These are phyloP conservation scores for Leptatherina wallacei DNA, from an alignment of 2,797 vertebrate species.

Conservation along the genomic window DNA sequence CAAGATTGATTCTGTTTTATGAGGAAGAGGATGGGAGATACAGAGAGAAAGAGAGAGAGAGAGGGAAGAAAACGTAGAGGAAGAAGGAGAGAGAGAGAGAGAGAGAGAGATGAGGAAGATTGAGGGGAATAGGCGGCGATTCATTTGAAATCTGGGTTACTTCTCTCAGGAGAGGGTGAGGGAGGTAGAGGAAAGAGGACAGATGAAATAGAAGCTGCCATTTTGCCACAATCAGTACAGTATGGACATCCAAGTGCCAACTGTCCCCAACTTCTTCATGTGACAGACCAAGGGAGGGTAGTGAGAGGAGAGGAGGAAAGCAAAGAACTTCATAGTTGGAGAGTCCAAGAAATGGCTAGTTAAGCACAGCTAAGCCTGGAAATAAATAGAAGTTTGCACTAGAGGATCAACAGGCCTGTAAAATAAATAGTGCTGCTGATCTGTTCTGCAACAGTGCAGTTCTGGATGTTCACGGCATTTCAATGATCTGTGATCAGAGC, in stretches of 20 bases:
- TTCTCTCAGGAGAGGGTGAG: constrained; percentile 84
- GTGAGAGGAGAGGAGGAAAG: constrained; percentile 33
- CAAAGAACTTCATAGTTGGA: constrained; percentile 18
- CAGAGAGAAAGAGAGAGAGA: constrained; percentile 55
- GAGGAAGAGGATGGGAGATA: constrained; percentile 71
- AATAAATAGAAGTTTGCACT: constrained; percentile 28
- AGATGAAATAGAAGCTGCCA: constrained; percentile 73
- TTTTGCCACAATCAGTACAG: constrained; percentile 72
- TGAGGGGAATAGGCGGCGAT: constrained; percentile 78
- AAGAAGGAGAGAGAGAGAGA: constrained; percentile 35
- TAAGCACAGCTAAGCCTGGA: constrained; percentile 23
- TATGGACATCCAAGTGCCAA: constrained; percentile 55
- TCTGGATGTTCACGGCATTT: constrained; percentile 28
- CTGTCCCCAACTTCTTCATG: constrained; percentile 59
- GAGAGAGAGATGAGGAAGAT: constrained; percentile 60
- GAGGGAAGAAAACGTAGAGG: not conserved
- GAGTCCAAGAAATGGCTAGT: constrained; percentile 15
- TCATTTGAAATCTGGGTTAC: constrained; percentile 89
- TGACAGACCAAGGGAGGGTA: constrained; percentile 45
- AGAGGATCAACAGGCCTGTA: constrained; percentile 54
- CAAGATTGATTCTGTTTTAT: constrained; percentile 85
- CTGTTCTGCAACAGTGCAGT: constrained; percentile 31
- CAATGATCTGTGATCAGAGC: constrained; percentile 52
- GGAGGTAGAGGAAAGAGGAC: constrained; percentile 74
- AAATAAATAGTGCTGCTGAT: constrained; percentile 51